A percentile compares a stretch with the other conserved stretches of the same genome.
phyloP scores from a whole-genome alignment of 1,140 invertebrate species.

The Antheraea mylitta region DNA sequence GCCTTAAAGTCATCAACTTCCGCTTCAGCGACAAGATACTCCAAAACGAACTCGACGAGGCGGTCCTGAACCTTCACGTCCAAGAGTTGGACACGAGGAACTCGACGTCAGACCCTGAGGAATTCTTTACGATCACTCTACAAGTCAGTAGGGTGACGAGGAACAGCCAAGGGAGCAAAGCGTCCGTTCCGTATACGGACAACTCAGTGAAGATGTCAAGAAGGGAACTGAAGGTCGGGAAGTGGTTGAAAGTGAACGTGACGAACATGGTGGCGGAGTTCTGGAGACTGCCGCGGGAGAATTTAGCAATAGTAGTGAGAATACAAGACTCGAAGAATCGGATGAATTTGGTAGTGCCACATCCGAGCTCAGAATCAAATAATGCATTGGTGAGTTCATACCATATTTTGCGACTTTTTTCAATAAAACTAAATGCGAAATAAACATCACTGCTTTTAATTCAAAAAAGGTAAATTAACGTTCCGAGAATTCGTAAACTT shows the following conservation, averaged over 20 bases:
- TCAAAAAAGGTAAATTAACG: too few species aligned
- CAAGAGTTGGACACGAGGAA: slow-evolving; percentile 62
- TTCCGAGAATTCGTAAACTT: too few species aligned
- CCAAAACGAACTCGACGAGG: slow-evolving; percentile 77
- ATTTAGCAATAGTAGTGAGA: slow-evolving; percentile 87
- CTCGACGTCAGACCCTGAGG: slow-evolving; percentile 45
- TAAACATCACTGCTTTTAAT: too few species aligned
- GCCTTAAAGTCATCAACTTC: slow-evolving; percentile 78
- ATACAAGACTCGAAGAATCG: slow-evolving; percentile 78
- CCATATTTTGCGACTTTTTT: too few species aligned
- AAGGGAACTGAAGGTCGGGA: slow-evolving; percentile 75
- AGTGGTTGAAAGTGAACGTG: slow-evolving; percentile 87
- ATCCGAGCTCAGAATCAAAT: slow-evolving; percentile 74
- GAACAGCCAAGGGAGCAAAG: slow-evolving; percentile 60
- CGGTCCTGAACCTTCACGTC: slow-evolving; percentile 79
- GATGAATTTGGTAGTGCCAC: slow-evolving; percentile 66
- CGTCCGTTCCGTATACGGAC: slow-evolving; percentile 58
- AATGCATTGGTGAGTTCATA: slow-evolving; percentile 68
- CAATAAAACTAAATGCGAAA: too few species aligned
- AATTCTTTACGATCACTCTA: slow-evolving; percentile 55
- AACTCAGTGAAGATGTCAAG: slow-evolving; percentile 58
- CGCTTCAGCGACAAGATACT: slow-evolving; percentile 79
- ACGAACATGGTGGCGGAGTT: slow-evolving; percentile 88
- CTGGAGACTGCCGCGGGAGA: slow-evolving; percentile 85
- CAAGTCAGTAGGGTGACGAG: slow-evolving; percentile 70